Percentiles rank a stretch among this genome's conserved stretches.
Evolutionary conservation across 2,888 invertebrate genomes (phyloP).

Genomic region (Unio delphinus): DNA sequence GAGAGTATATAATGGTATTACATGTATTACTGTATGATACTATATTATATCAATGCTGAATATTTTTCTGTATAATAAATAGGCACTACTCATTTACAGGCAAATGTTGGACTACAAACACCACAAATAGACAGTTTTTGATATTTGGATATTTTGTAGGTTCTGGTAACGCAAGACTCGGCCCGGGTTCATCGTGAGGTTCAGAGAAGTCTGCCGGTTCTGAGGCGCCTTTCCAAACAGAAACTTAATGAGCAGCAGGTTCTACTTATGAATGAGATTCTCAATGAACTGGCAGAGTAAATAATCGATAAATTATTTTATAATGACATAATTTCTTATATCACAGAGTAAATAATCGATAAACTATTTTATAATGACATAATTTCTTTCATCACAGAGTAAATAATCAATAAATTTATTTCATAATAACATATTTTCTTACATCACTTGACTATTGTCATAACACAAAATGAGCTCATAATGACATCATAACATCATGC

Average conservation of each 20-base stretch:
- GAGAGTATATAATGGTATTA: no score
- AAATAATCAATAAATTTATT: neutral
- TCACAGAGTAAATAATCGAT: neutral
- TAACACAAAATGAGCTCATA: no score
- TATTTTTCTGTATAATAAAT: no score
- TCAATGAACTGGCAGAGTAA: conserved; percentile 13
- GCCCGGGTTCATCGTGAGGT: conserved; percentile 67
- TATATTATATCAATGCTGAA: no score
- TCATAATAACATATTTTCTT: neutral
- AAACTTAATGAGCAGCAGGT: conserved; percentile 70
- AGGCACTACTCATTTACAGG: no score
- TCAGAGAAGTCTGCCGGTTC: conserved; percentile 62
- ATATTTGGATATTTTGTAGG: conserved; percentile 37
- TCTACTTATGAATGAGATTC: conserved; percentile 63
- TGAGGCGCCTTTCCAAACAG: conserved; percentile 60
- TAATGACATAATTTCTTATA: neutral
- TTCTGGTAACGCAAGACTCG: conserved; percentile 68
- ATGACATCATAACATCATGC: no score
- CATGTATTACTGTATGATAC: no score
- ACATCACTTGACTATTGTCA: no score
- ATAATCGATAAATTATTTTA: neutral
- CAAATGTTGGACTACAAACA: no score
- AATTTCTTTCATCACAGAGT: neutral
- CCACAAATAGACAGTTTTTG: no score
- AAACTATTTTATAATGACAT: neutral